Base-by-base conservation (phyloP, 2,888 invertebrate species). In the Eremobia ochroleuca region DNA sequence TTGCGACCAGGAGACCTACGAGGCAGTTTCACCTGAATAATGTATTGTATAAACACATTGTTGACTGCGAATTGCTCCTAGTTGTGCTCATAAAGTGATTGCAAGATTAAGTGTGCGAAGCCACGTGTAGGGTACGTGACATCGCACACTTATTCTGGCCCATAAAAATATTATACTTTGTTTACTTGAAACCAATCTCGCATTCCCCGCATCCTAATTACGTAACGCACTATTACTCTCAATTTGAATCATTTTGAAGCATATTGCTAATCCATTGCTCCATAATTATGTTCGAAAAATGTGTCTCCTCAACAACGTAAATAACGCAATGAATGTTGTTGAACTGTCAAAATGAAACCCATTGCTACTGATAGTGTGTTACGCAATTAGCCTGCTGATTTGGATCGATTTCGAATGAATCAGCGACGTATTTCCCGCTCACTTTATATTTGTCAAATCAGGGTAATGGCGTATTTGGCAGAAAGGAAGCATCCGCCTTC, bases 381-480 rank as follows among this genome's bases (percentile, higher is more conserved):
- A n/a, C n/a, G n/a, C n/a, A n/a, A n/a, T n/a, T n/a, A n/a, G n/a
- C n/a, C n/a, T n/a, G n/a, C n/a, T n/a, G 28, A 70, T 58, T 59
- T 58, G 4, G 8, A 67, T 66, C 65, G 37, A 70, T 73, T 76
- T 72, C 71, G 73, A 85, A 49, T 69, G 28, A 52, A 83, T 79
- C 69, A 67, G 74, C 34, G 21, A 21, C 69, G 83, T 75, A 77
- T 82, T 82, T 81, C 68, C 31, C 77, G 69, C 65, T 62, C 72
- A 75, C 85, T 85, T 75, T 77, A 55, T 72, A 69, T 67, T 37
- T 65, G 61, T 72, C 43, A 55, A 76, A 82, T 72, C 68, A 52
- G 55, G 37, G 67, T 77, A 82, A 85, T 85, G 18, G 77, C 9
- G 1, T 78, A 82, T 85, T 82, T 78, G 59, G 66, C 37, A 73